Evolutionary conservation across 2,888 invertebrate species (phyloP).

Genomic region (Ischnus inquisitorius): DNA sequence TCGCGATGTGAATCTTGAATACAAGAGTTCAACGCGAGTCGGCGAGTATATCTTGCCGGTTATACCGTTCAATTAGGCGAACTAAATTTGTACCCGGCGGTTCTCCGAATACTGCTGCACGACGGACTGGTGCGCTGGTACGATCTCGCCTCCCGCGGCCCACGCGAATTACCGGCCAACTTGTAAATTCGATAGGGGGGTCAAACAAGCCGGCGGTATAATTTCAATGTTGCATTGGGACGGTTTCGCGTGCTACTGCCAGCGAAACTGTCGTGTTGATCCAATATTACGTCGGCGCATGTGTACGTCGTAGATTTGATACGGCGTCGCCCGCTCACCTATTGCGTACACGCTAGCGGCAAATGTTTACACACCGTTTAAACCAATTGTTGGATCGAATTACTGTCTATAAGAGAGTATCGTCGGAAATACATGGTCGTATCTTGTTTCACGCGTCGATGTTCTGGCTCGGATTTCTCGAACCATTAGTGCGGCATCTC

Average conservation of each 20-base stretch:
- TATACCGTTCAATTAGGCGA: slow-evolving; percentile 51
- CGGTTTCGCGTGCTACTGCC: neutral
- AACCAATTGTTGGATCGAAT: neutral
- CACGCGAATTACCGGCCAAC: slow-evolving; percentile 9
- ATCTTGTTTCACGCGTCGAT: too few species aligned
- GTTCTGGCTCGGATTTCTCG: too few species aligned
- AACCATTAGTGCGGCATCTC: too few species aligned
- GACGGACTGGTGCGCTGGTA: slow-evolving; percentile 8
- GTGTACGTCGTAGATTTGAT: neutral
- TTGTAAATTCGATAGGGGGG: slow-evolving; percentile 34
- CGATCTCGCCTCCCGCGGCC: slow-evolving; percentile 1
- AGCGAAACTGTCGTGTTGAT: neutral
- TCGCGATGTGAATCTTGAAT: neutral
- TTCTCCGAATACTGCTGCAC: neutral
- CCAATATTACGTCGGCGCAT: neutral
- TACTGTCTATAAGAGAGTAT: neutral
- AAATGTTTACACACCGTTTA: neutral
- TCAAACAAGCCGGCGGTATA: slow-evolving; percentile 22
- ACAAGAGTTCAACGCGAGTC: neutral
- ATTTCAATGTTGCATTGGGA: neutral
- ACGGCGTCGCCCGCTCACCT: too few species aligned
- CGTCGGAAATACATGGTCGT: neutral
- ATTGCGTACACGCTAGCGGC: neutral
- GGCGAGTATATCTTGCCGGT: neutral
- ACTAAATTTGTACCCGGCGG: slow-evolving; percentile 43